A percentile compares a stretch with the other conserved stretches of the same genome.
These are phyloP conservation scores for Phlogophora meticulosa DNA, from an alignment of 2,888 invertebrate genomes.

Conservation along the genomic window DNA sequence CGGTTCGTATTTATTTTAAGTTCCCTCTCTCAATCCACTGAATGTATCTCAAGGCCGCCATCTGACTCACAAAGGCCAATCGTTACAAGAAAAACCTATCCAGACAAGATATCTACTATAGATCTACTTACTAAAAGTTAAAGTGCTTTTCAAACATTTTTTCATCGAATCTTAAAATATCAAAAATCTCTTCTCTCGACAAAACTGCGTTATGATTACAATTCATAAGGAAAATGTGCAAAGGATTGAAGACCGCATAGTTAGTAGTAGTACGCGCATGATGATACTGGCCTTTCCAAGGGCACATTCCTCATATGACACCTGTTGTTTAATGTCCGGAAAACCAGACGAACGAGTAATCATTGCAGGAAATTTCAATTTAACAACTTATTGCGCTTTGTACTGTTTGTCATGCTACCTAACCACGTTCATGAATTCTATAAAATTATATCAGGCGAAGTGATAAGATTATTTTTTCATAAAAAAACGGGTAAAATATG, in stretches of 20 bases:
- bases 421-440: background rate
- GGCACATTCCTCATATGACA: slow-evolving; percentile 6
- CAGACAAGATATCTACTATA: background rate
- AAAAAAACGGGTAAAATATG: too few species aligned
- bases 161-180: background rate
- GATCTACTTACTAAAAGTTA: too few species aligned
- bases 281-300: background rate
- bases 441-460: background rate
- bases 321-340: slow-evolving; percentile 13
- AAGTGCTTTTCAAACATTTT: background rate
- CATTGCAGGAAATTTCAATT: slow-evolving; percentile 44
- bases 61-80: slow-evolving; percentile 11
- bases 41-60: slow-evolving; percentile 41
- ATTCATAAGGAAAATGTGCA: background rate
- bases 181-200: background rate
- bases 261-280: background rate
- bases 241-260: background rate
- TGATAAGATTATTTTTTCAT: too few species aligned
- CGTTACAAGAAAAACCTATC: slow-evolving; percentile 13
- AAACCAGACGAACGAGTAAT: slow-evolving; percentile 15
- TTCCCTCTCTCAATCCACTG: slow-evolving; percentile 47
- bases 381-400: slow-evolving; percentile 9
- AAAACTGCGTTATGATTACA: background rate
- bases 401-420: slow-evolving; percentile 13
- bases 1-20: slow-evolving; percentile 36